Percentiles rank a stretch among this genome's conserved stretches.
These are phyloP conservation scores for Belgica antarctica DNA, from an alignment of 2,888 invertebrate genomes.

Conservation along the genomic window DNA sequence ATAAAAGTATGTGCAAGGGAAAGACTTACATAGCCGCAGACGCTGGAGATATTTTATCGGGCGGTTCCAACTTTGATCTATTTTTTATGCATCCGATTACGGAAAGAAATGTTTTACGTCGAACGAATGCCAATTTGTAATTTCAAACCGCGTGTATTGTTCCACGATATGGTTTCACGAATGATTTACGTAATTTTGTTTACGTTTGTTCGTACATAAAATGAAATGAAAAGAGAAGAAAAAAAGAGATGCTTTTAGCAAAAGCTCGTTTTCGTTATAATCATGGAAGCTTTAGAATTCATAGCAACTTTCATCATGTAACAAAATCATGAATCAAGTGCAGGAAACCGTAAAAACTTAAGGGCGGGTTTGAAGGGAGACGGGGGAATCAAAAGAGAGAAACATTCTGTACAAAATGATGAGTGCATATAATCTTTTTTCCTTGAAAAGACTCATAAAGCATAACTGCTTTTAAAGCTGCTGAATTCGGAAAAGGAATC, in stretches of 20 bases:
- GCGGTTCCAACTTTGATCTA: constrained; percentile 51
- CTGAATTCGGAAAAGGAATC: neutral
- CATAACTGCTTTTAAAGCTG: neutral
- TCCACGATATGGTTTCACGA: too few relatives aligned
- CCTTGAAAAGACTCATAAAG: neutral
- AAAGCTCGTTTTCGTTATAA: neutral
- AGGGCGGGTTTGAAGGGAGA: too few relatives aligned
- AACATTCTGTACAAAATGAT: neutral
- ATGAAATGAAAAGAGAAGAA: constrained; percentile 16
- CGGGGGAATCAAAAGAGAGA: neutral
- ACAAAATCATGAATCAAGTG: constrained; percentile 14
- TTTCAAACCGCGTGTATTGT: neutral
- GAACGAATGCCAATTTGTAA: neutral
- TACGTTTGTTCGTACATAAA: constrained; percentile 7
- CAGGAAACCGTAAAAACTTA: neutral
- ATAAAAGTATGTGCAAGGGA: neutral
- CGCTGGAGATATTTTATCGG: constrained; percentile 49
- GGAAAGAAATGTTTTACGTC: neutral
- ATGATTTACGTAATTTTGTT: neutral
- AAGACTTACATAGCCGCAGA: constrained; percentile 50
- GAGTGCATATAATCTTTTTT: constrained; percentile 3
- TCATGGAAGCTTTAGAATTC: constrained; percentile 21
- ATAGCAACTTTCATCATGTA: neutral
- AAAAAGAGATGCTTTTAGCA: constrained; percentile 15
- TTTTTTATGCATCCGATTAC: constrained; percentile 21